Evolutionary conservation across 2,113 vertebrate species (phyloP).

Genomic region (Hipposideros armiger): DNA sequence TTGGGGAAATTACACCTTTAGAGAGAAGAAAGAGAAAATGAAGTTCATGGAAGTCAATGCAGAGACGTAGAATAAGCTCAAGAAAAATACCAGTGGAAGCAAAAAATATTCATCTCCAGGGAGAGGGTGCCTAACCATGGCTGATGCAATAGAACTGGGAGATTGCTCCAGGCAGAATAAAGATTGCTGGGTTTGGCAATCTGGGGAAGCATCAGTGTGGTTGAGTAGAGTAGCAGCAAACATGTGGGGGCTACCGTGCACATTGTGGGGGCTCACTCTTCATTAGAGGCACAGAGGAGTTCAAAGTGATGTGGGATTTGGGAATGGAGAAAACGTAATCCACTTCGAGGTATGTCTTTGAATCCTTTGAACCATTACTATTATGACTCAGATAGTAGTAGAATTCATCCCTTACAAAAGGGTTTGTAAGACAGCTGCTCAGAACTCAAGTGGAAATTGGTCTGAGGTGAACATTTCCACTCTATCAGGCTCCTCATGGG

Average conservation of each 20-base stretch:
- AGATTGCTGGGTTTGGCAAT: neutral
- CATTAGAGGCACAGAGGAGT: neutral
- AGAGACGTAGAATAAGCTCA: neutral
- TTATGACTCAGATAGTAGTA: neutral
- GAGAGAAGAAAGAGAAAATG: neutral
- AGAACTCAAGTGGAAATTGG: neutral
- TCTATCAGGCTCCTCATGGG: no score
- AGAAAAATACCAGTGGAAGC: neutral
- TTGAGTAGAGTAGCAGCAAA: neutral
- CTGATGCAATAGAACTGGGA: neutral
- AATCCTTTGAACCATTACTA: neutral
- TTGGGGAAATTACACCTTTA: neutral
- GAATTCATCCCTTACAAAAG: neutral
- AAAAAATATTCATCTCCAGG: neutral
- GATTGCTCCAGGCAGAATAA: neutral
- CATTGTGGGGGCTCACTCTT: neutral
- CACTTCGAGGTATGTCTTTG: neutral
- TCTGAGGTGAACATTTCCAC: neutral
- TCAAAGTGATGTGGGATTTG: neutral
- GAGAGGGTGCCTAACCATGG: rapidly evolving
- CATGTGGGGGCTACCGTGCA: neutral
- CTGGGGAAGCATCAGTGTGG: neutral
- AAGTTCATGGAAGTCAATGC: neutral
- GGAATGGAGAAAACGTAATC: neutral
- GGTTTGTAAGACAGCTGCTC: neutral